Conservation (phyloP, 2,888 invertebrate genomes). For the Xylota segnis region DNA sequence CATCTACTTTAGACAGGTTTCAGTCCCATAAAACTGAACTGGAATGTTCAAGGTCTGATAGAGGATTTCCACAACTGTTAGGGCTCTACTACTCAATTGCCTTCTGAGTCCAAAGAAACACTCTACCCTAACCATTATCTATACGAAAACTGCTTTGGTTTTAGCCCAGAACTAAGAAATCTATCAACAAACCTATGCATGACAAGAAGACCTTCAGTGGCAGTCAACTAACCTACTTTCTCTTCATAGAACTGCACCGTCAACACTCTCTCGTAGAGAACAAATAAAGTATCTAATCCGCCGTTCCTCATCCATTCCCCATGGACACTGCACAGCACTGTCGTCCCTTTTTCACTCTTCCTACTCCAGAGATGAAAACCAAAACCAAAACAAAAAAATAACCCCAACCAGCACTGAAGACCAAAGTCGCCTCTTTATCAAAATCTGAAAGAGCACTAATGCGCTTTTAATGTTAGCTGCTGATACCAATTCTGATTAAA, state of each 20-base stretch:
- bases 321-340: background rate
- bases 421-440: slow-evolving; percentile 76
- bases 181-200: background rate
- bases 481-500: slow-evolving; percentile 84
- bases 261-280: background rate
- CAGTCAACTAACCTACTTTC: slow-evolving; percentile 5
- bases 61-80: too few relatives aligned
- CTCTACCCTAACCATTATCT: too few relatives aligned
- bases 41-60: too few relatives aligned
- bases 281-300: background rate
- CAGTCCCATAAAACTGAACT: too few relatives aligned
- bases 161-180: background rate
- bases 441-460: slow-evolving; percentile 83
- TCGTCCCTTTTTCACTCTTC: slow-evolving; percentile 45
- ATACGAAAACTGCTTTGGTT: background rate
- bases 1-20: too few relatives aligned
- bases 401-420: slow-evolving; percentile 25
- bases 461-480: slow-evolving; percentile 85
- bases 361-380: slow-evolving; percentile 2
- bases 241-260: background rate
- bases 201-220: background rate
- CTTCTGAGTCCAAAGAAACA: too few relatives aligned
- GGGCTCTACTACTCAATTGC: too few relatives aligned
- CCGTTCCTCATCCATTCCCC: too few relatives aligned
- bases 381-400: slow-evolving; percentile 5